These are phyloP conservation scores for Watersipora subatra DNA, from an alignment of 1,140 invertebrate genomes.

Conservation along the genomic window DNA sequence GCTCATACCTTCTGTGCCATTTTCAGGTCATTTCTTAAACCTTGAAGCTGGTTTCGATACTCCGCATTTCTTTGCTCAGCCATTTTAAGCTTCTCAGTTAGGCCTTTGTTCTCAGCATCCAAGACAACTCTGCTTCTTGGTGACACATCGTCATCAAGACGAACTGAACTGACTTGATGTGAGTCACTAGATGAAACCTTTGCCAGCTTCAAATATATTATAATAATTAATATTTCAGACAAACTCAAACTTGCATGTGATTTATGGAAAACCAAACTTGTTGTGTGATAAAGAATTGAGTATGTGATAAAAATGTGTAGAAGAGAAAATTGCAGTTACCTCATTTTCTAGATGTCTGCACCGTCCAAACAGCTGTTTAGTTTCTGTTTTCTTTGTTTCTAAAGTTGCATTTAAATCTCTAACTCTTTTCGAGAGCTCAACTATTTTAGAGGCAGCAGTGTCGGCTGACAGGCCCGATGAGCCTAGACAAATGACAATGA, in stretches of 20 bases:
- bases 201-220: not conserved
- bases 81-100: constrained; percentile 34
- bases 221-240: not conserved
- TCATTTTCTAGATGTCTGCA: constrained; percentile 31
- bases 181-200: not conserved
- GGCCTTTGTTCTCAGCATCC: constrained; percentile 24
- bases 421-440: constrained; percentile 38
- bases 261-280: too few relatives aligned
- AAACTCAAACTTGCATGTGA: not conserved
- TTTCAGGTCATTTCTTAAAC: constrained; percentile 34
- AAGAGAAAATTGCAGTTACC: too few relatives aligned
- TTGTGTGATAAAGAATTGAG: too few relatives aligned
- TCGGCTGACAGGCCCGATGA: constrained; percentile 25
- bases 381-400: constrained; percentile 33
- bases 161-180: not conserved
- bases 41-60: constrained; percentile 28
- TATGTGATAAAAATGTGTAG: too few relatives aligned
- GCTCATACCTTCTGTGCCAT: constrained; percentile 31
- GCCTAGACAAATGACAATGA: constrained; percentile 9
- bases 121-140: not conserved
- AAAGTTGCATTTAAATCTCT: constrained; percentile 34
- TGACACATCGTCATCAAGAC: not conserved
- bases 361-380: constrained; percentile 30
- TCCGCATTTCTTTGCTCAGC: constrained; percentile 30
- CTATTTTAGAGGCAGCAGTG: constrained; percentile 36